Evolutionary conservation across 2,113 vertebrate genomes (phyloP).

Genomic region (Plestiodon gilberti): DNA sequence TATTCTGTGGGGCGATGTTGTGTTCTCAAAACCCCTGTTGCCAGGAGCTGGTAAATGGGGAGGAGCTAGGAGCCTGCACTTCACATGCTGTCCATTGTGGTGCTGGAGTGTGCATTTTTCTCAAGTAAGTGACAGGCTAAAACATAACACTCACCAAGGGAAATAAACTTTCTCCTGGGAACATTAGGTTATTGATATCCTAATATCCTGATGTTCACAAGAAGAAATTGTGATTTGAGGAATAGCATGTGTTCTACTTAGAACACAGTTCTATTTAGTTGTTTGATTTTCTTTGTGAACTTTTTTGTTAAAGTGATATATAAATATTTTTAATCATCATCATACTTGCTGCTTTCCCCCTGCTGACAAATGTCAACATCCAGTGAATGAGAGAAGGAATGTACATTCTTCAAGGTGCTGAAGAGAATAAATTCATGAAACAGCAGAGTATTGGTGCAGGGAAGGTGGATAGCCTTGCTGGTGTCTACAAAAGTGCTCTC

Average conservation of each 20-base stretch:
- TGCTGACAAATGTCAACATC: too few relatives aligned
- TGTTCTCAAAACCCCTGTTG: constrained; percentile 96
- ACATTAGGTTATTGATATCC: neutral
- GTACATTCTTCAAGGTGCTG: too few relatives aligned
- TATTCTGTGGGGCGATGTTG: constrained; percentile 93
- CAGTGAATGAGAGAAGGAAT: too few relatives aligned
- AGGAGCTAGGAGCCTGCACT: constrained; percentile 92
- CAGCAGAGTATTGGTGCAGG: too few relatives aligned
- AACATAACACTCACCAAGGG: neutral
- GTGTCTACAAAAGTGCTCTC: too few relatives aligned
- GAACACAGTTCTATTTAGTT: too few relatives aligned
- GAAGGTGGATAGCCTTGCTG: too few relatives aligned
- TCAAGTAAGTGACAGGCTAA: constrained; percentile 81
- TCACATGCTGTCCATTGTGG: constrained; percentile 92
- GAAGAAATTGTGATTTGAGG: neutral
- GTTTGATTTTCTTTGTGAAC: too few relatives aligned
- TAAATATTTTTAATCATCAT: too few relatives aligned
- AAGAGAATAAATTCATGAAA: too few relatives aligned
- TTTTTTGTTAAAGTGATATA: too few relatives aligned
- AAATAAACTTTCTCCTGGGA: neutral
- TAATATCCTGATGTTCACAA: neutral
- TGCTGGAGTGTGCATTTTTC: constrained; percentile 95
- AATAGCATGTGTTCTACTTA: neutral
- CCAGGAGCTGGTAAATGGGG: constrained; percentile 88
- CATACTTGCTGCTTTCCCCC: too few relatives aligned